Conservation (phyloP, 2,888 invertebrate genomes). For the Smittia aterrima region DNA sequence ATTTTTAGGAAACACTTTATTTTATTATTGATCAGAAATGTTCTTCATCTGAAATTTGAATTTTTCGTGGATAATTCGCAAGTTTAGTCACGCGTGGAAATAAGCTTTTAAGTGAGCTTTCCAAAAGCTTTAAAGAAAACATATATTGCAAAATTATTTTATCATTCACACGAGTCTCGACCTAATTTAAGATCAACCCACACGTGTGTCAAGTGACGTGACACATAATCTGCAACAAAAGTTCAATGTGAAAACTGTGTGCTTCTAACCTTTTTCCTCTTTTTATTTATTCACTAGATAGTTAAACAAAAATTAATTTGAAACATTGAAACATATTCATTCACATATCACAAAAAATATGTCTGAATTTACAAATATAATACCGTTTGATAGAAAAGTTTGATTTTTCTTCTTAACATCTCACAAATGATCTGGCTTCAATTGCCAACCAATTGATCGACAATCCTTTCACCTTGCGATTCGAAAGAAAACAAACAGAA, state of each 20-base stretch:
- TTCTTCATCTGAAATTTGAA: background rate
- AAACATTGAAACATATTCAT: conserved; percentile 42
- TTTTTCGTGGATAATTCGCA: background rate
- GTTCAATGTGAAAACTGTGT: background rate
- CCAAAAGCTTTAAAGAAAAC: no score
- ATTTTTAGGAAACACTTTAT: conserved; percentile 3
- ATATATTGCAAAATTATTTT: no score
- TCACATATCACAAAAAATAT: conserved; percentile 42
- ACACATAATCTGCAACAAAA: background rate
- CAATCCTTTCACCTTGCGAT: background rate
- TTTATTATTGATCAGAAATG: conserved; percentile 13
- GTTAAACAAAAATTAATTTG: conserved; percentile 41
- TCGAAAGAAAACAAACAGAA: background rate
- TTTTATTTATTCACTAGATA: conserved; percentile 36
- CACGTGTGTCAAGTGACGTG: no score
- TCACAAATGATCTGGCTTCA: background rate
- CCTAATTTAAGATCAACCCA: no score
- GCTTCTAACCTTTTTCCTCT: conserved; percentile 21
- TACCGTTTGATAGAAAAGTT: conserved; percentile 34
- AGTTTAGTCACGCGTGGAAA: no score
- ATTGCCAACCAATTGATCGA: background rate
- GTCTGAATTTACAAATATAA: conserved; percentile 41
- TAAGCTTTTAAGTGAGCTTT: no score
- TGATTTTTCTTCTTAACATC: conserved; percentile 19
- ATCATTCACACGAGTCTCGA: no score